These are phyloP conservation scores for Chaetophractus vellerosus DNA, from an alignment of 2,797 vertebrate species.

Conservation along the genomic window DNA sequence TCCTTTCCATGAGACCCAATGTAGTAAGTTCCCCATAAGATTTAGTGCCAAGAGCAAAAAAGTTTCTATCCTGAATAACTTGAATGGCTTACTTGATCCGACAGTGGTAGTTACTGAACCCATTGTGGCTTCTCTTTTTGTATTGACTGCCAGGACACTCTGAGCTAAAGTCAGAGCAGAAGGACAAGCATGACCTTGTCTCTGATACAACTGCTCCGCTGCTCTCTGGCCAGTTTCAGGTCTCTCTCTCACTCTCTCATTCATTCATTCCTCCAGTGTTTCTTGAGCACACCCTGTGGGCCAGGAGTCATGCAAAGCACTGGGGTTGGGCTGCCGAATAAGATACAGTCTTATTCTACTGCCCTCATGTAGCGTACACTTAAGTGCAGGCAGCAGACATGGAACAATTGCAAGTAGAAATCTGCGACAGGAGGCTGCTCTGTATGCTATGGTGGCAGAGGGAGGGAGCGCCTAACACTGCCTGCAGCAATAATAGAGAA, in stretches of 20 bases:
- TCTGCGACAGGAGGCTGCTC: not conserved
- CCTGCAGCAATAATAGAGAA: not conserved
- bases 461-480: not conserved
- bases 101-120: not conserved
- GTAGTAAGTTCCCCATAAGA: not conserved
- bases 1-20: not conserved
- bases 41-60: not conserved
- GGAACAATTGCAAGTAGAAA: not conserved
- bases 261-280: not conserved
- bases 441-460: not conserved
- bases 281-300: not conserved
- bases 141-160: not conserved
- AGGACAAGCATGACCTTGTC: not conserved
- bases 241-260: not conserved
- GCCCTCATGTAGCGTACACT: not conserved
- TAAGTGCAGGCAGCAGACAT: not conserved
- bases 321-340: not conserved
- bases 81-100: conserved; percentile 20
- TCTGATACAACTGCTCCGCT: not conserved
- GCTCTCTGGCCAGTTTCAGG: not conserved
- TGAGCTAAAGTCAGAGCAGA: not conserved
- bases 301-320: too few relatives aligned
- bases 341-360: not conserved
- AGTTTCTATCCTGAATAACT: not conserved
- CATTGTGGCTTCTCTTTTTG: not conserved